Percentiles rank a stretch among this genome's conserved stretches.
phyloP scores from a whole-genome alignment of 2,113 vertebrate species.

The Nannobrachium achirus region DNA sequence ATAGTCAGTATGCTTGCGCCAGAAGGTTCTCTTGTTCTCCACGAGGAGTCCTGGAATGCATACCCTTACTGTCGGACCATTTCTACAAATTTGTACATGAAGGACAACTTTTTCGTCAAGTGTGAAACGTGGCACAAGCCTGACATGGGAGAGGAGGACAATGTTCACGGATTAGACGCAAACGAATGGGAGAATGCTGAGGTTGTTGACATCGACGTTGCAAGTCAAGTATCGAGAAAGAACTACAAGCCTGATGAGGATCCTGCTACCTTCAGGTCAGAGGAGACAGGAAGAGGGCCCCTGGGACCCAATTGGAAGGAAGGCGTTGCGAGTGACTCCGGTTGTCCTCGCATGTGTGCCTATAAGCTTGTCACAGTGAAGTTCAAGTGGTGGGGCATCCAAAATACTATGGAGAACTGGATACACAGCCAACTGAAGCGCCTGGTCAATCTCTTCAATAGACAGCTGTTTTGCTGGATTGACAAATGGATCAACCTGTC shows the following conservation, averaged over 20 bases:
- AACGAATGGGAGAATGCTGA: slow-evolving; percentile 88
- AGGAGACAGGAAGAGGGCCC: slow-evolving; percentile 87
- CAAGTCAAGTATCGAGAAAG: slow-evolving; percentile 81
- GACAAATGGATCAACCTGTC: slow-evolving; percentile 89
- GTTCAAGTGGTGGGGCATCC: slow-evolving; percentile 93
- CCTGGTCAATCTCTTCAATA: slow-evolving; percentile 90
- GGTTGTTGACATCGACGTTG: slow-evolving; percentile 87
- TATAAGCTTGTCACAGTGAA: slow-evolving; percentile 93
- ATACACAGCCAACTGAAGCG: slow-evolving; percentile 92
- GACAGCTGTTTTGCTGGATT: slow-evolving; percentile 91
- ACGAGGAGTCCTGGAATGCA: slow-evolving; percentile 92
- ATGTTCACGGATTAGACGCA: slow-evolving; percentile 88
- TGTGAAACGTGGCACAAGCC: slow-evolving; percentile 94
- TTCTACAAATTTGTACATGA: slow-evolving; percentile 90
- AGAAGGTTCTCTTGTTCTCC: slow-evolving; percentile 87
- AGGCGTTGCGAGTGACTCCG: slow-evolving; percentile 83
- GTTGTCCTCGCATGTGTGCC: slow-evolving; percentile 90
- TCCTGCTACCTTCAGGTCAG: slow-evolving; percentile 87
- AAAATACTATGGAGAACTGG: slow-evolving; percentile 90
- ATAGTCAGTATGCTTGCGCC: slow-evolving; percentile 89
- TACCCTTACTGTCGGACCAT: slow-evolving; percentile 90
- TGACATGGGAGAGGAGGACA: slow-evolving; percentile 87
- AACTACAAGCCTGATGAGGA: slow-evolving; percentile 92
- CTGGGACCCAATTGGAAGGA: slow-evolving; percentile 89
- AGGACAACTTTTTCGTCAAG: slow-evolving; percentile 91